Percentiles rank a stretch among this genome's conserved stretches.
Evolutionary conservation across 2,888 invertebrate genomes (phyloP).

Genomic region (Podabrus alpinus): DNA sequence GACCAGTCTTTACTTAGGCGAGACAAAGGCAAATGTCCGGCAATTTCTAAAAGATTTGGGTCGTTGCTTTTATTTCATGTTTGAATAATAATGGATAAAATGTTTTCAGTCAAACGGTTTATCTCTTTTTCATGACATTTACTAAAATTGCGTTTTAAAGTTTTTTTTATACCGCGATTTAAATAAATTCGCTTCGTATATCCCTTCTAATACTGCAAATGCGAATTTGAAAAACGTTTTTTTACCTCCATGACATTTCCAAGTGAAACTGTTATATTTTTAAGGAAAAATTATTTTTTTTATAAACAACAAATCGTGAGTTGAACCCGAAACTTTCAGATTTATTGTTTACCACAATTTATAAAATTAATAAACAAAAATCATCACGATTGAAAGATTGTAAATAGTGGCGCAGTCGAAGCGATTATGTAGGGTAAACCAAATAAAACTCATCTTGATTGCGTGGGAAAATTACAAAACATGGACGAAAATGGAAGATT

Average conservation of each 20-base stretch:
- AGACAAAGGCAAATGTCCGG: slow-evolving; percentile 34
- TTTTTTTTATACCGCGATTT: not conserved
- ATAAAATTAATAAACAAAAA: too few relatives aligned
- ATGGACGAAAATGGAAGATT: too few relatives aligned
- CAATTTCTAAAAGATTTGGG: slow-evolving; percentile 35
- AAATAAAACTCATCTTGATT: too few relatives aligned
- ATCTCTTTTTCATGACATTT: not conserved
- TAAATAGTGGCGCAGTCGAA: too few relatives aligned
- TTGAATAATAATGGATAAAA: slow-evolving; percentile 20
- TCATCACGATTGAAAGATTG: too few relatives aligned
- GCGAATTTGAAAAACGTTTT: not conserved
- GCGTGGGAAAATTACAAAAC: too few relatives aligned
- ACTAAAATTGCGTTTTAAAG: not conserved
- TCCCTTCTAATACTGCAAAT: not conserved
- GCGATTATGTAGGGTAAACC: too few relatives aligned
- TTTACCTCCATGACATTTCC: not conserved
- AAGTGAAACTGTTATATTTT: not conserved
- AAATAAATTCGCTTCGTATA: not conserved
- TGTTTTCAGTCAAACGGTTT: not conserved
- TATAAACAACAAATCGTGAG: too few relatives aligned
- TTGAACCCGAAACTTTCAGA: too few relatives aligned
- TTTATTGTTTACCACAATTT: too few relatives aligned
- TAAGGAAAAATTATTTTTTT: too few relatives aligned
- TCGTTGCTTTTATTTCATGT: slow-evolving; percentile 28
- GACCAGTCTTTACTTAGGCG: slow-evolving; percentile 34